Evolutionary conservation across 2,888 invertebrate genomes (phyloP).

Genomic region (Caenorhabditis auriculariae): DNA sequence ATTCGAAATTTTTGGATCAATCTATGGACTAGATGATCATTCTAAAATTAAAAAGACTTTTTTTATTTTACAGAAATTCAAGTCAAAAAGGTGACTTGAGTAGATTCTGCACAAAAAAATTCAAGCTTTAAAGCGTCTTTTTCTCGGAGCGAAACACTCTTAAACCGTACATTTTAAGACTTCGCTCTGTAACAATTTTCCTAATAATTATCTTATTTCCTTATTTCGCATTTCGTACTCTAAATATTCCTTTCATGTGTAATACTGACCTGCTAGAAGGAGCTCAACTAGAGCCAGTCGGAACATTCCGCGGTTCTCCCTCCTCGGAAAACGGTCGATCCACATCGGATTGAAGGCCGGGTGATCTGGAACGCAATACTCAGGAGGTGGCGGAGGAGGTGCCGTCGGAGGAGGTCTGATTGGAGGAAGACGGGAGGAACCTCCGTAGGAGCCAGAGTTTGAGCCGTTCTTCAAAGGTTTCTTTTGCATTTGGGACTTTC

Average conservation of each 20-base stretch:
- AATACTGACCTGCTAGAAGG: constrained; percentile 44
- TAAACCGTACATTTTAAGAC: no score
- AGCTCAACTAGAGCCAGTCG: constrained; percentile 52
- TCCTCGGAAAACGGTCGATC: constrained; percentile 53
- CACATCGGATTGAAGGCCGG: constrained; percentile 49
- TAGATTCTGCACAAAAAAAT: no score
- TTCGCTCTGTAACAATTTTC: background rate
- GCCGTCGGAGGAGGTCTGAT: constrained; percentile 27
- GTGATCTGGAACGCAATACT: constrained; percentile 31
- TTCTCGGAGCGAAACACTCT: no score
- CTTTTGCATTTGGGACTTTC: no score
- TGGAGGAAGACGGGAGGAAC: constrained; percentile 12
- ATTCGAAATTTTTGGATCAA: no score
- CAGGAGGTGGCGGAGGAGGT: constrained; percentile 40
- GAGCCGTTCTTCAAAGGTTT: no score
- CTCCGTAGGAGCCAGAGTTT: constrained; percentile 8
- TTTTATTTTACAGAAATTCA: no score
- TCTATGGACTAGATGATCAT: no score
- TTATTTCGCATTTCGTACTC: background rate
- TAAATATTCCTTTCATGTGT: background rate
- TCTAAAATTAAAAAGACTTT: no score
- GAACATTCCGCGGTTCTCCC: constrained; percentile 61
- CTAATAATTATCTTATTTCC: background rate
- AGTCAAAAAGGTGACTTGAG: no score
- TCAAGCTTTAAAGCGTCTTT: no score